Base-by-base conservation (phyloP, 2,888 invertebrate species). In the Epistrophe eligans region DNA sequence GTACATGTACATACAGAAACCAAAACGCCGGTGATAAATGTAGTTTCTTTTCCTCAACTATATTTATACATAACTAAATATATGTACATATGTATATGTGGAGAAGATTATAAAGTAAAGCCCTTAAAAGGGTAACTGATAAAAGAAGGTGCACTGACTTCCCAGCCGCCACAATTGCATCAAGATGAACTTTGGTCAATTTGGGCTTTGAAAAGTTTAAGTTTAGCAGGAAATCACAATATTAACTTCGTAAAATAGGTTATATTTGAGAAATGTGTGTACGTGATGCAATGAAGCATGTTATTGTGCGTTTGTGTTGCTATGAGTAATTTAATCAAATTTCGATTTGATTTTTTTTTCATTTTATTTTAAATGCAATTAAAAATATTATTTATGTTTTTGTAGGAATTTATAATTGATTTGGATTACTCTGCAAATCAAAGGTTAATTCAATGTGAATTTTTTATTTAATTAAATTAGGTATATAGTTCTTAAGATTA, bases 271-370 rank as follows among this genome's bases (percentile, higher is more conserved):
- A 40, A 38, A 70, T 70, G 6, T 70, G 70, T n/a, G n/a, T 52
- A 70, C 70, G 70, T 70, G 70, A 55, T 70, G 70, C 70, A 70
- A 55, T 35, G 32, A 17, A n/a, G 48, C 19, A 50, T 64, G 17
- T 19, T 45, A 43, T 66, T 17, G 11, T 60, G 24, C 0, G 13
- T 45, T 32, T n/a, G 7, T 66, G 11, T 66, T 66, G 32, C 50
- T 66, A 35, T 10, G 19, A 19, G 19, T 19, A 38, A 60, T 35
- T 45, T 64, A 64, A 64, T 64, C n/a, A 0, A 32, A 45, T 32
- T 45, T 4, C n/a, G 45, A 9, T 24, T 45, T 28, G n/a, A n/a
- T n/a, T n/a, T 45, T 58, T 35, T 17, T n/a, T 32, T 43, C n/a
- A 15, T 15, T n/a, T 32, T 32, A 4, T n/a, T 24, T 19, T 19